Base-by-base conservation (phyloP, 2,113 vertebrate genomes). In the Amblyopsis rosae region DNA sequence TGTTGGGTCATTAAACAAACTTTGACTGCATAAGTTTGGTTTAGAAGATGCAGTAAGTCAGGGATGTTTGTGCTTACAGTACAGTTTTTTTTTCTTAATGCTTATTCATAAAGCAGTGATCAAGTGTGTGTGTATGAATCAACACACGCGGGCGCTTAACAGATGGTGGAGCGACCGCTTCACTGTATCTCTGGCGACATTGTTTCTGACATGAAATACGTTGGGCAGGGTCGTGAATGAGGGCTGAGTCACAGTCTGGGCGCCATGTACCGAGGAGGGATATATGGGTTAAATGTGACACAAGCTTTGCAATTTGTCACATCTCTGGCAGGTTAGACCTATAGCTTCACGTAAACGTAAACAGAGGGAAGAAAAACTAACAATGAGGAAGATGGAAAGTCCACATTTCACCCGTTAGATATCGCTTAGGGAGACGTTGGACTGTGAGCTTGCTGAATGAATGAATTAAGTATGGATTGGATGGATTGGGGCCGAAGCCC, bases 391-490 rank as follows among this genome's bases (percentile, higher is more conserved):
- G 79, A 89, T 76, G 54, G 69, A 84, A 75, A 67, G 69, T 65
- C 67, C 46, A 59, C 53, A 51, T 86, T 77, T 82, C 66, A 86
- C 82, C 83, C 9, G 67, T 53, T 32, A 55, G 53, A 60, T 11
- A 57, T 65, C 71, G 63, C 77, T 9, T 9, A 60, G 67, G 64
- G 76, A 76, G 58, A 72, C 81, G 17, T 50, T 32, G 66, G 71
- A 70, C 70, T 70, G 76, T 61, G 70, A 84, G 75, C 72, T 15
- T 33, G 66, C 72, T 77, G 82, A 86, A 88, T 87, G 86, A 87
- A 87, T 79, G 81, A 83, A 86, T 79, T 11, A 75, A 76, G 76
- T 84, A 86, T 79, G 74, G 80, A 83, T 86, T 59, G 58, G 3
- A 80, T 81, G 56, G 77, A 88, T 80, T 72, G 77, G 75, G 49